Evolutionary conservation across 2,888 invertebrate genomes (phyloP), one percentile per base, ranked within the genome.

Genomic region (Ophioninae sp.): DNA sequence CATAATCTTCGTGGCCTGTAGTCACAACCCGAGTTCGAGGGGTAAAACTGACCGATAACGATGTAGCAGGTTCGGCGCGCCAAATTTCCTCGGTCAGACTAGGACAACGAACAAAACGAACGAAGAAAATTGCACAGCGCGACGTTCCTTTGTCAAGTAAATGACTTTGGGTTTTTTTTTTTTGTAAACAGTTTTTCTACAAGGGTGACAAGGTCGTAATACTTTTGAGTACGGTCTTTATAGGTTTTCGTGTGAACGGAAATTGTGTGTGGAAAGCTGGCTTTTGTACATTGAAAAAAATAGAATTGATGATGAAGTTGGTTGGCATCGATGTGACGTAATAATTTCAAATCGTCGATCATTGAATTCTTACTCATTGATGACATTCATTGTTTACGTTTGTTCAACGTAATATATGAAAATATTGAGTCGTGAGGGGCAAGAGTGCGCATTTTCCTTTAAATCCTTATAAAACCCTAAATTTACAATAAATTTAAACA

Each of bases 1-100:
- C 65, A 65, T 59, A 67, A 82, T 82, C 69, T 73, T 44, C n/a
- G 22, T 59, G 69, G 20, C 69, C 44, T 71, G 56, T 5, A 7
- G 8, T 17, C 20, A 17, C 51, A 3, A 30, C 17, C 51, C 51
- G 51, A 68, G 13, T 37, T 61, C 44, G 30, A 51, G 20, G 74
- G 44, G 51, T 20, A 67, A 63, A 22, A 68, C 44, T 10, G 73
- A n/a, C 59, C 22, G n/a, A 67, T 58, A 63, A 59, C 59, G 59
- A 59, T 59, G 67, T 51, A 51, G 10, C 20, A 41, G n/a, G 13
- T 67, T 20, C 22, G 20, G 9, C 20, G 44, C 44, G n/a, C 17
- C 51, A 67, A 44, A 37, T 67, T 2, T 20, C n/a, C 41, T 67
- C 44, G 22, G 41, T 37, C 39, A 44, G 51, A 51, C 13, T 13